Base-by-base conservation (phyloP, 2,888 invertebrate species). In the Lithosia quadra region DNA sequence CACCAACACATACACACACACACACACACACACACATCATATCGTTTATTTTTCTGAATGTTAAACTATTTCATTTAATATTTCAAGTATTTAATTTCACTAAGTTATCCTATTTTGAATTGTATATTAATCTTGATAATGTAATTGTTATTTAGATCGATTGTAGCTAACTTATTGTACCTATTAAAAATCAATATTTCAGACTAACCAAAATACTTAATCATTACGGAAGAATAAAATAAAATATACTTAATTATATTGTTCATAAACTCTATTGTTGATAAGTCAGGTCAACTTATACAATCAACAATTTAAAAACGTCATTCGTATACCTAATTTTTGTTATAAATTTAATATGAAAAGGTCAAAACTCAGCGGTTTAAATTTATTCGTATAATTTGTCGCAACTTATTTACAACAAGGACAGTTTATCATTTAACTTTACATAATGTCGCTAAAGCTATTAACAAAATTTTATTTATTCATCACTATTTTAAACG, bases 321-420 rank as follows among this genome's bases (percentile, higher is more conserved):
- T n/a, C 49, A 49, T 49, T 49, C 7, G n/a, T 49, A 49, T 49
- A n/a, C n/a, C 2, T 9, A 49, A 49, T 49, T n/a, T 43, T 49
- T n/a, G 49, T 49, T n/a, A 49, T 49, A 49, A 18, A 43, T 49
- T 49, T n/a, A 1, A n/a, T 49, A n/a, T 49, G 1, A 49, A 49
- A 49, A 49, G 49, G 49, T 49, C n/a, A 49, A 49, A 11, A 36
- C 49, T 49, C 49, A 49, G 9, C 49, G n/a, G 49, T 49, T 49
- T n/a, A 49, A 49, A 49, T n/a, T 49, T 49, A 49, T 49, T 49
- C 49, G 18, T 49, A 49, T n/a, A 49, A 49, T 49, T 49, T 49
- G 49, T 49, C 49, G n/a, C 49, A 49, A 49, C 15, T 49, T 49
- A 49, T 49, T n/a, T n/a, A 49, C 49, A 49, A 49, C 49, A 9